Base-by-base conservation (phyloP, 2,113 vertebrate genomes). In the Seriola dumerili region DNA sequence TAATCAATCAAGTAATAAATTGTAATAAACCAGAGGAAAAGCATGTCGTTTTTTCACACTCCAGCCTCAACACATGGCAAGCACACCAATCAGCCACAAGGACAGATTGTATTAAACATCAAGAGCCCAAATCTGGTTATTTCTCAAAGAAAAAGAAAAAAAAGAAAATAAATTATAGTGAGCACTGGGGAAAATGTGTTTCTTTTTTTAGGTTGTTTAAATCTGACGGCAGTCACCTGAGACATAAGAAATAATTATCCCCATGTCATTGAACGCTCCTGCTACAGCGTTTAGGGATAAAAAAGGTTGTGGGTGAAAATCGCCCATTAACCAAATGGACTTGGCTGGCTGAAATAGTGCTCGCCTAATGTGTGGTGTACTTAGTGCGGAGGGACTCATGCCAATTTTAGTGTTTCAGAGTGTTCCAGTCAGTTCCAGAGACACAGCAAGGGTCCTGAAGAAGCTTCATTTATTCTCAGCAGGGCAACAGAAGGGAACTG, bases 381-480 rank as follows among this genome's bases (percentile, higher is more conserved):
- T 85, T 85, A 88, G 84, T 58, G 78, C 62, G 88, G 55, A 61
- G 89, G 83, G 29, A 84, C 71, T 67, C 2, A n/a, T 75, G 91
- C 91, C 92, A 93, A 76, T 81, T 89, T 73, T 46, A 62, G 67
- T 78, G 84, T 85, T 90, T 92, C 81, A 38, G 76, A 85, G 84
- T 50, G 76, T 82, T 88, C 80, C 61, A 73, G 87, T 79, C 82
- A 76, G 89, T 85, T 93, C 82, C 90, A 87, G 85, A 88, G 73
- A 88, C 92, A 21, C 93, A 92, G 93, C 80, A 8, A 92, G 93
- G 81, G 86, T 89, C 86, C 87, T 29, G 62, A 80, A 81, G 90
- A 93, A 92, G 90, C 89, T 91, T 93, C 91, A 92, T 93, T 93
- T 91, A 89, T 72, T 86, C 93, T 85, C 93, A 93, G 89, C 93